Conservation (phyloP, 2,888 invertebrate genomes). For the Trissonchulus latispiculum region DNA sequence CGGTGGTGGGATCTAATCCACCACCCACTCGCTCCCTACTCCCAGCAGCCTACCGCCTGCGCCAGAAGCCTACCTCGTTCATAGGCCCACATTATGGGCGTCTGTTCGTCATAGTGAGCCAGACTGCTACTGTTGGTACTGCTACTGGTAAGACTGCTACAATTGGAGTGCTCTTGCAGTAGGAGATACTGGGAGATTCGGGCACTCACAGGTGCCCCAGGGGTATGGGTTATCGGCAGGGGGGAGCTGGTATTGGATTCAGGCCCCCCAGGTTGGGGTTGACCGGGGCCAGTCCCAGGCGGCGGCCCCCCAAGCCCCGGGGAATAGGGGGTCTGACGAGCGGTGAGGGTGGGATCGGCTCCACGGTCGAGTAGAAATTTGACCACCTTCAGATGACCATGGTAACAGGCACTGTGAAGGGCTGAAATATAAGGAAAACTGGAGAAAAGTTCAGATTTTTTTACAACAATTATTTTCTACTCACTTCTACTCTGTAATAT, state of each 20-base stretch:
- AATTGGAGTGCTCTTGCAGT: not conserved
- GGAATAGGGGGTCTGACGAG: slow-evolving; percentile 30
- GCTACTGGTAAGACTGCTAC: not conserved
- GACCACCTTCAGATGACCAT: slow-evolving; percentile 48
- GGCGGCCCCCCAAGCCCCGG: not conserved
- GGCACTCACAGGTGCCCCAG: not conserved
- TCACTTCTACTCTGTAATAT: too few relatives aligned
- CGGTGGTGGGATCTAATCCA: too few relatives aligned
- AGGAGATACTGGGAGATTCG: not conserved
- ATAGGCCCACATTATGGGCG: slow-evolving; percentile 49
- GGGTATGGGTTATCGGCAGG: not conserved
- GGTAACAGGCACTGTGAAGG: slow-evolving; percentile 49
- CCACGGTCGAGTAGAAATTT: slow-evolving; percentile 49
- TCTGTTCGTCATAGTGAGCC: slow-evolving; percentile 45
- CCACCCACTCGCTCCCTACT: too few relatives aligned
- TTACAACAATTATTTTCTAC: too few relatives aligned
- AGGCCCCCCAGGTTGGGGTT: not conserved
- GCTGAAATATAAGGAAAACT: slow-evolving; percentile 36
- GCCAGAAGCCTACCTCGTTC: slow-evolving; percentile 43
- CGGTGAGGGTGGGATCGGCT: slow-evolving; percentile 48
- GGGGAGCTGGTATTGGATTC: not conserved
- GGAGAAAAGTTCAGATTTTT: too few relatives aligned
- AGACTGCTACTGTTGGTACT: slow-evolving; percentile 38
- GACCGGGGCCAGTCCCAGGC: not conserved
- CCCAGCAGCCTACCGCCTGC: too few relatives aligned